These are phyloP conservation scores for Nysson spinosus DNA, from an alignment of 2,888 invertebrate genomes.

Conservation along the genomic window DNA sequence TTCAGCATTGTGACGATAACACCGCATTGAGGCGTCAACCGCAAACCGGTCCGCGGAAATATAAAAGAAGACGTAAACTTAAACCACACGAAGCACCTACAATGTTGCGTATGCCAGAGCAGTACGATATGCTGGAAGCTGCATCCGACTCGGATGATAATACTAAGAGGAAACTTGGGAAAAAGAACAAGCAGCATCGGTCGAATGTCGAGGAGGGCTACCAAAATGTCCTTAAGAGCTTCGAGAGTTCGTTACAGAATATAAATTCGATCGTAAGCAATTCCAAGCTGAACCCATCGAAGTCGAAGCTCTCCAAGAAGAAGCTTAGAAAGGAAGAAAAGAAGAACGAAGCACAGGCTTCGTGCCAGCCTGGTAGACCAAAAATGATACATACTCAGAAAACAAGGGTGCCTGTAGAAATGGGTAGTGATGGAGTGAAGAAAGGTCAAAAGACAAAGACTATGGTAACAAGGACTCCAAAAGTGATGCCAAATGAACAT, in stretches of 20 bases:
- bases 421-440: constrained; percentile 79
- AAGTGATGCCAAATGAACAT: constrained; percentile 73
- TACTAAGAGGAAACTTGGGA: constrained; percentile 71
- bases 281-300: constrained; percentile 72
- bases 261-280: constrained; percentile 77
- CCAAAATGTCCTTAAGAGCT: constrained; percentile 73
- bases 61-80: constrained; percentile 87
- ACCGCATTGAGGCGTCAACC: constrained; percentile 89
- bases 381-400: constrained; percentile 89
- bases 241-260: constrained; percentile 74
- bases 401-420: constrained; percentile 79
- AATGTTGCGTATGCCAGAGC: constrained; percentile 61
- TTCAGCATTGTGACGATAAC: constrained; percentile 91
- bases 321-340: constrained; percentile 73
- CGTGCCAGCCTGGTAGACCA: constrained; percentile 80
- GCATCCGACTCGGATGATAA: constrained; percentile 76
- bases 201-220: constrained; percentile 71
- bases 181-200: constrained; percentile 70
- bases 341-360: constrained; percentile 62
- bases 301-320: constrained; percentile 70
- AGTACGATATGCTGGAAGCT: constrained; percentile 67
- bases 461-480: constrained; percentile 79
- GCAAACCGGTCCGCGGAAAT: constrained; percentile 87
- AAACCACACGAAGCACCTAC: constrained; percentile 80
- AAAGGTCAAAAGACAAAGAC: constrained; percentile 81